These are phyloP conservation scores for Myxocyprinus asiaticus DNA, from an alignment of 2,113 vertebrate species.

Conservation along the genomic window DNA sequence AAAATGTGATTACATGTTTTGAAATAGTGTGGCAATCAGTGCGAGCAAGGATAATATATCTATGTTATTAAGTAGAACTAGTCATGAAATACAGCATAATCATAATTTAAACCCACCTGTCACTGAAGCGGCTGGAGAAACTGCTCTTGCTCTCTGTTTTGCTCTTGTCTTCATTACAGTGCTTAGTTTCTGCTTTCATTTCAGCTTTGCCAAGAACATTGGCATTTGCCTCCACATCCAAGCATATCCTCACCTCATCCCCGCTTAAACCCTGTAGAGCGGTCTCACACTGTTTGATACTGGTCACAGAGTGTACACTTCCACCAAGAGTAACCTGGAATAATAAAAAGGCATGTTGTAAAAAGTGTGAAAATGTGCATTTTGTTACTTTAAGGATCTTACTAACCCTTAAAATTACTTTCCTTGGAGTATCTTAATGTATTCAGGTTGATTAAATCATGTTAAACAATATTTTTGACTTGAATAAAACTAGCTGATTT, in stretches of 20 bases:
- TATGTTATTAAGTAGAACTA: no score
- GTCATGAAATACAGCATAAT: no score
- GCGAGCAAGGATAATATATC: no score
- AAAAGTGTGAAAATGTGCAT: background rate
- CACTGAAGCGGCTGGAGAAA: conserved; percentile 77
- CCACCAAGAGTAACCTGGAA: conserved; percentile 77
- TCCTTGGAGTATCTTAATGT: no score
- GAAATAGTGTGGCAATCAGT: no score
- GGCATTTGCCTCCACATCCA: conserved; percentile 71
- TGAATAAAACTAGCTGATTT: no score
- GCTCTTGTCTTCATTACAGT: conserved; percentile 66
- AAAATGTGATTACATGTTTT: no score
- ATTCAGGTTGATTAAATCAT: no score
- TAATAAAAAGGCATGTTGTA: background rate
- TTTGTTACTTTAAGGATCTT: no score
- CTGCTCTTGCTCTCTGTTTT: conserved; percentile 59
- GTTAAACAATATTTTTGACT: no score
- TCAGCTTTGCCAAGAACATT: conserved; percentile 44
- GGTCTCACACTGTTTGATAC: conserved; percentile 77
- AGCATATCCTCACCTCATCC: conserved; percentile 75
- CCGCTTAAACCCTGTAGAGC: conserved; percentile 69
- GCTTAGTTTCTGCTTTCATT: conserved; percentile 49
- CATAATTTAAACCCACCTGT: conserved; percentile 65
- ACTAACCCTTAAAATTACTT: no score
- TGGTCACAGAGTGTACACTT: conserved; percentile 74